Base-by-base conservation (phyloP, 2,113 vertebrate species). In the Petromus typicus region DNA sequence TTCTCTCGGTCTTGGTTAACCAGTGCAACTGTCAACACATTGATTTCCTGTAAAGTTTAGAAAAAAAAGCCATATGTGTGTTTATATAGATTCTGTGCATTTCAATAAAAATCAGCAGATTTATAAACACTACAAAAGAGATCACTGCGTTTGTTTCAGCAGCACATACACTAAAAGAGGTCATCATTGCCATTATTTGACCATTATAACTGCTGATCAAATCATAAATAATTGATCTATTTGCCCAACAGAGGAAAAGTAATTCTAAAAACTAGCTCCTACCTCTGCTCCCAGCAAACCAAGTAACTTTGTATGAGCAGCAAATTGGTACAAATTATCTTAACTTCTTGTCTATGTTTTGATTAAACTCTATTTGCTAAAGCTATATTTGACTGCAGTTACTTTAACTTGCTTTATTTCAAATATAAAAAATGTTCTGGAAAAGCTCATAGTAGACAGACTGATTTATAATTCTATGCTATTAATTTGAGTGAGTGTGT, bases 1-100 rank as follows among this genome's bases (percentile, higher is more conserved):
- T 98, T 99, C 91, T 99, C 99, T 98, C 98, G 98, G 96, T 98
- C 98, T 84, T 99, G 98, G 96, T 98, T 98, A 96, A 99, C 98
- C 96, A 99, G 18, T 2, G 98, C 98, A 37, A 98, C 98, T 48
- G 98, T 99, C 97, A 98, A 98, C 93, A 99, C 99, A 94, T 99
- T 99, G 96, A 99, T 98, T 98, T 98, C 99, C 99, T 99, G 96
- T 85, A 61, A 97, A 97, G 83, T 98, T 95, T 92, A 86, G 96
- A 97, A 92, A 96, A 51, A 98, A 90, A 98, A 96, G 96, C 59
- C 96, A 94, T 73, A 83, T 34, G 97, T 90, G 51, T 89, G 22
- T 86, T 98, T 96, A 97, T 85, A 86, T 86, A 94, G 86, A 80
- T 94, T 95, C 90, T 63, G 96, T 97, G 91, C 69, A 93, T 90